These are phyloP conservation scores for Eucidaris tribuloides DNA, from an alignment of 35 echinoderm and acorn worm genomes.

Conservation along the genomic window DNA sequence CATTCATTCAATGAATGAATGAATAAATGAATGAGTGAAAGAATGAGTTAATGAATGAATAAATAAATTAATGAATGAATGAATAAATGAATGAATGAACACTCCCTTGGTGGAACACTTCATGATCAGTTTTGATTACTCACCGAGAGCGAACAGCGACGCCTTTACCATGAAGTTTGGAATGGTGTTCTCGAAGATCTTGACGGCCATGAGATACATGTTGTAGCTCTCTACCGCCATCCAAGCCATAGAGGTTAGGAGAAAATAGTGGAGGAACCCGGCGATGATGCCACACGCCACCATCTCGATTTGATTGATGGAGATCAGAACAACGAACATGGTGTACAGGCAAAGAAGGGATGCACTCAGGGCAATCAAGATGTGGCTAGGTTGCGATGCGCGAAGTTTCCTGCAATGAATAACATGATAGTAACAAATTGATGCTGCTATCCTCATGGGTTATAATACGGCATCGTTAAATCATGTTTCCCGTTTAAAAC, in stretches of 20 bases:
- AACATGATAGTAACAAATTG: no score
- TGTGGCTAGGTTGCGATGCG: neutral
- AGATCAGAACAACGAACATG: slow-evolving; percentile 20
- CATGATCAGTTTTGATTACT: neutral
- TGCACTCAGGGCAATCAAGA: slow-evolving; percentile 19
- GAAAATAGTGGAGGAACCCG: slow-evolving; percentile 1
- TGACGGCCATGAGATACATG: slow-evolving; percentile 11
- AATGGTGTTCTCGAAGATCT: neutral
- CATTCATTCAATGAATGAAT: no score
- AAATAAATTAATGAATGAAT: no score
- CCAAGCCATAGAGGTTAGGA: neutral
- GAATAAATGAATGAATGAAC: no score
- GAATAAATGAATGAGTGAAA: no score
- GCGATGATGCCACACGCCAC: slow-evolving; percentile 19
- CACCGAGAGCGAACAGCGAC: neutral
- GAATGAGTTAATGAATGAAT: no score
- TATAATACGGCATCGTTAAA: no score
- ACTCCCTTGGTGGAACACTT: no score
- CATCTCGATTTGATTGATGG: neutral
- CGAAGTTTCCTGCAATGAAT: slow-evolving; percentile 6
- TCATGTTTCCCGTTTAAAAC: no score
- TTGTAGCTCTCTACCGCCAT: slow-evolving; percentile 19
- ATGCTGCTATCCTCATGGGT: no score
- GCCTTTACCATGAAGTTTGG: neutral
- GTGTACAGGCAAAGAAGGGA: slow-evolving; percentile 40